phyloP scores from a whole-genome alignment of 2,888 invertebrate genomes.

The Tuta absoluta region DNA sequence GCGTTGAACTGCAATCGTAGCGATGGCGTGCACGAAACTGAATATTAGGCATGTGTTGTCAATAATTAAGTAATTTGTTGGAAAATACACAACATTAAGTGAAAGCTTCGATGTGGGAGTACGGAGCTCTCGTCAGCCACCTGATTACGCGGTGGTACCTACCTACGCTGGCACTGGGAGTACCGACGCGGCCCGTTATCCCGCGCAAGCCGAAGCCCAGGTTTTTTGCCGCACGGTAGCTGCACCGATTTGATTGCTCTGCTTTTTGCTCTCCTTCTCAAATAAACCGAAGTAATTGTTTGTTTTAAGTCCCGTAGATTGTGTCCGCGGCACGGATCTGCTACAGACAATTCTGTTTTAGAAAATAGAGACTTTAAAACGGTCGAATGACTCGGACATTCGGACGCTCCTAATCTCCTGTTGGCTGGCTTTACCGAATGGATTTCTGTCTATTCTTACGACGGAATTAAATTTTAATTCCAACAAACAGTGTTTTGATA shows the following conservation, averaged over 20 bases:
- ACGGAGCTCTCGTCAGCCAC: constrained; percentile 52
- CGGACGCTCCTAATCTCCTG: constrained; percentile 36
- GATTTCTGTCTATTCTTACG: constrained; percentile 40
- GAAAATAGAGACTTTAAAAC: constrained; percentile 74
- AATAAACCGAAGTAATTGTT: constrained; percentile 80
- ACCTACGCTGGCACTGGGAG: constrained; percentile 34
- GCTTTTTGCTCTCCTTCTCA: constrained; percentile 75
- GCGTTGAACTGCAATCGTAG: constrained; percentile 20
- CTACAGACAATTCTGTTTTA: constrained; percentile 69
- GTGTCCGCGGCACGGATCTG: constrained; percentile 72
- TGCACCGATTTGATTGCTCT: constrained; percentile 77
- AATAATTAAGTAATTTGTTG: constrained; percentile 42
- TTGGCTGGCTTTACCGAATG: constrained; percentile 33
- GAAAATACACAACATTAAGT: constrained; percentile 40
- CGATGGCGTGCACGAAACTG: constrained; percentile 26
- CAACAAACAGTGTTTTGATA: constrained; percentile 43
- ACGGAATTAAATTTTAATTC: constrained; percentile 30
- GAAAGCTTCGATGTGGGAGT: constrained; percentile 40
- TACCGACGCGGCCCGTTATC: constrained; percentile 54
- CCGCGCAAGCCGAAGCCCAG: constrained; percentile 57
- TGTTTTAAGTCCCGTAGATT: constrained; percentile 77
- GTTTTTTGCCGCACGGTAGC: constrained; percentile 75
- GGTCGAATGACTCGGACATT: constrained; percentile 55
- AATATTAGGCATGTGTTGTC: constrained; percentile 27
- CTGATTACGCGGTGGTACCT: constrained; percentile 59